Base-by-base conservation (phyloP, 2,113 vertebrate genomes). In the Eidolon helvum region DNA sequence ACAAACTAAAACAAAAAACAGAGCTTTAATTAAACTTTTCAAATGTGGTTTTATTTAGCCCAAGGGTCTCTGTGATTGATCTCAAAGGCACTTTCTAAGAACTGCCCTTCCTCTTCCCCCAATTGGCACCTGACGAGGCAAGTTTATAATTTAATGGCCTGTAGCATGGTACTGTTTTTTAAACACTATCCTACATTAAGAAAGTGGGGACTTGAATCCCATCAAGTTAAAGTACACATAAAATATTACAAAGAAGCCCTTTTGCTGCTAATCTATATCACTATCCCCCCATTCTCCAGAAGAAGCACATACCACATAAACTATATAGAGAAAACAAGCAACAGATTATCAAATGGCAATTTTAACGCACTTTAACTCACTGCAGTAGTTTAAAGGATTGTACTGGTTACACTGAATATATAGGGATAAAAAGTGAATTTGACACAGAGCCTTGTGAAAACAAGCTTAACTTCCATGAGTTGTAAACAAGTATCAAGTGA, bases 401-500 rank as follows among this genome's bases (percentile, higher is more conserved):
- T 87, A 26, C 87, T 80, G 22, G 9, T 50, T 72, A 78, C 53
- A 68, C 3, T 79, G 28, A 83, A 79, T 40, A 66, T 12, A 43
- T 12, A 91, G 14, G 4, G 4, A 1, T 50, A 87, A 95, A 85
- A 88, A 94, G 88, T 97, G 97, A 98, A 94, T 98, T 98, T 98
- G 97, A 97, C 95, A 98, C 98, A 96, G 94, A 98, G 96, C 98
- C 95, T 96, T 97, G n/a, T 97, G 96, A 94, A 92, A 21, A 96
- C 61, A 97, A 94, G 95, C 95, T 97, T 91, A 71, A 98, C 90
- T 97, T 98, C 97, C 89, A 95, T 96, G 97, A 53, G 92, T 89
- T 98, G 98, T 98, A 99, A 99, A 99, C 98, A 98, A 98, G 89
- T 89, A 97, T 96, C 75, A 95, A 94, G 96, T 98, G 91, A 95